phyloP scores from a whole-genome alignment of 2,888 invertebrate species.

The Napeogenes inachia region DNA sequence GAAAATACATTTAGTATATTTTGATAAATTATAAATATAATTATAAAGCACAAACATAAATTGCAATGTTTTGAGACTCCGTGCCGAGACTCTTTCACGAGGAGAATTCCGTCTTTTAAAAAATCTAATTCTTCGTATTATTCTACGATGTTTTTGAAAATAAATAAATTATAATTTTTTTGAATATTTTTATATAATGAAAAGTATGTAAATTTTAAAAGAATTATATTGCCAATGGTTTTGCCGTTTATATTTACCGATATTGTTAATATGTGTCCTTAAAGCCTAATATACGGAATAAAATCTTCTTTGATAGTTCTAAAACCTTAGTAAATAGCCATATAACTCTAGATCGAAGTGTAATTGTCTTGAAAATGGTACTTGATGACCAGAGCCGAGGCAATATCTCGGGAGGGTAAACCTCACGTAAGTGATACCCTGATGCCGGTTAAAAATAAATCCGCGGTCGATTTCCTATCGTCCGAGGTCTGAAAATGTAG shows the following conservation, averaged over 20 bases:
- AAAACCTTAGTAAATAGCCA: neutral
- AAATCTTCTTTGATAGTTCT: neutral
- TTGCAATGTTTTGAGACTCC: too few relatives aligned
- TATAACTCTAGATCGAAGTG: slow-evolving; percentile 11
- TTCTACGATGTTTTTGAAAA: too few relatives aligned
- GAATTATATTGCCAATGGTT: too few relatives aligned
- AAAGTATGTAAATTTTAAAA: too few relatives aligned
- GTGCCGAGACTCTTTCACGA: too few relatives aligned
- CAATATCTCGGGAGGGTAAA: slow-evolving; percentile 50
- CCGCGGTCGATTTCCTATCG: slow-evolving; percentile 41
- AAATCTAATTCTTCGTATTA: too few relatives aligned
- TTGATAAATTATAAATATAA: too few relatives aligned
- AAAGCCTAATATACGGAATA: neutral
- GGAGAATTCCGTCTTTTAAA: too few relatives aligned
- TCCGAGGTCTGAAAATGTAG: slow-evolving; percentile 17
- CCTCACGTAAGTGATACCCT: slow-evolving; percentile 63
- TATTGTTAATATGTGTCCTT: too few relatives aligned
- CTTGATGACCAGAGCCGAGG: slow-evolving; percentile 30
- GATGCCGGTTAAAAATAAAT: slow-evolving; percentile 57
- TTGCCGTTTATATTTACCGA: too few relatives aligned
- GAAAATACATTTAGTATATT: slow-evolving; percentile 10
- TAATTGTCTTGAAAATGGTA: slow-evolving; percentile 29
- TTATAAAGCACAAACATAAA: slow-evolving; percentile 8
- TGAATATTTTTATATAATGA: too few relatives aligned
- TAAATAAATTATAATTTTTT: too few relatives aligned